Conservation (phyloP, 2,113 vertebrate genomes). For the Pollachius pollachius region DNA sequence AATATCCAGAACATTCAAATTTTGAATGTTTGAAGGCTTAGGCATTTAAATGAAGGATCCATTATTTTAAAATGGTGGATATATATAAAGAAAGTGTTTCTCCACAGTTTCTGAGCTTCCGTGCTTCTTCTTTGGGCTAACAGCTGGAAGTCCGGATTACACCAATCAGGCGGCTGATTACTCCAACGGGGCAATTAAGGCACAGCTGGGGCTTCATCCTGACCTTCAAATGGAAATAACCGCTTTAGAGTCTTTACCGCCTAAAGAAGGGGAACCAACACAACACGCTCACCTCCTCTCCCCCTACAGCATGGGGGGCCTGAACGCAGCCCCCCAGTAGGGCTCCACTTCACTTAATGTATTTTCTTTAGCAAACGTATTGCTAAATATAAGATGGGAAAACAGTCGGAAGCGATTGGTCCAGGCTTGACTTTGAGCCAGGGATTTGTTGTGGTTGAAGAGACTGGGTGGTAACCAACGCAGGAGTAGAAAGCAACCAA, state of each 20-base stretch:
- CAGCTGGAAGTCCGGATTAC: conserved; percentile 12
- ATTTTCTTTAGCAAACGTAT: conserved; percentile 40
- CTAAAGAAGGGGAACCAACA: conserved; percentile 3
- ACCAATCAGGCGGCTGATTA: conserved; percentile 21
- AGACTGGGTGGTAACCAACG: conserved; percentile 35
- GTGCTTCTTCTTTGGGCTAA: conserved; percentile 7
- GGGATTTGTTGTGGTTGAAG: not conserved
- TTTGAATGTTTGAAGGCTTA: too few species aligned
- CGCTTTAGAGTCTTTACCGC: conserved; percentile 1
- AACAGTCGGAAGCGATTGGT: conserved; percentile 39
- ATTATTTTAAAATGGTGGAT: not conserved
- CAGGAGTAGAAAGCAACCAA: conserved; percentile 55
- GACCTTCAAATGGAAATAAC: conserved; percentile 30
- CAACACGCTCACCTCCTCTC: conserved; percentile 11
- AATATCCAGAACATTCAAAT: too few species aligned
- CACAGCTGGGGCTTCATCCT: conserved; percentile 13
- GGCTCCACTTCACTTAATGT: conserved; percentile 23
- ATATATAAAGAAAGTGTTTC: not conserved
- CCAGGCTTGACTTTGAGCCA: conserved; percentile 53
- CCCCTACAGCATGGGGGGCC: conserved; percentile 15
- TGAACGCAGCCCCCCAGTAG: not conserved
- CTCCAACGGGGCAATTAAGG: conserved; percentile 24
- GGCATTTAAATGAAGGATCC: too few species aligned
- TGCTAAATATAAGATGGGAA: conserved; percentile 25
- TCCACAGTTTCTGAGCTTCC: not conserved